Conservation (phyloP, 2,888 invertebrate species). For the Argynnis bischoffii region DNA sequence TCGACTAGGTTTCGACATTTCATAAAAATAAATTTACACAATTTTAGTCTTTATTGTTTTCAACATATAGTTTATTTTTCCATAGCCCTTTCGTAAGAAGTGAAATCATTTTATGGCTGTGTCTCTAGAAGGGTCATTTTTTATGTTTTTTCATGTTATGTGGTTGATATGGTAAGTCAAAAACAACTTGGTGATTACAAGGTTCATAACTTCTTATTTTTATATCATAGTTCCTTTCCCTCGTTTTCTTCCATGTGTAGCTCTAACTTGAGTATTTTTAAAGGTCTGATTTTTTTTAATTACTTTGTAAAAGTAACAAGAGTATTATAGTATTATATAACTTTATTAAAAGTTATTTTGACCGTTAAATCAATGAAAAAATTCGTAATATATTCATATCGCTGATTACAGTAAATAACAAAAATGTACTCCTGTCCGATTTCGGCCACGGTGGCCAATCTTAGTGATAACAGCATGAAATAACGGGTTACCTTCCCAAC, state of each 20-base stretch:
- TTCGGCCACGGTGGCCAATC: no score
- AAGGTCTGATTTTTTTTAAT: no score
- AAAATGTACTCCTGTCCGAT: no score
- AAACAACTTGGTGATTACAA: conserved; percentile 13
- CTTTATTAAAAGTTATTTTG: no score
- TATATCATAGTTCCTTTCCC: background rate
- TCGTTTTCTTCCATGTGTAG: background rate
- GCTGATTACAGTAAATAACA: no score
- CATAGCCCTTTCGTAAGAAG: background rate
- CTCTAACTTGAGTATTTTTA: background rate
- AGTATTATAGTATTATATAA: no score
- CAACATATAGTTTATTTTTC: background rate
- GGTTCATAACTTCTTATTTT: conserved; percentile 1
- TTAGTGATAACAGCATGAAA: no score
- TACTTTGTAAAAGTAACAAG: no score
- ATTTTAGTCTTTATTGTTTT: background rate
- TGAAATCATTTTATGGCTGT: conserved; percentile 10
- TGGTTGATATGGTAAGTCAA: conserved; percentile 8
- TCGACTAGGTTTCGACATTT: background rate
- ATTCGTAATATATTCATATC: no score
- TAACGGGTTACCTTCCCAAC: no score
- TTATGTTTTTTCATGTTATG: conserved; percentile 20
- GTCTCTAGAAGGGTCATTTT: conserved; percentile 15
- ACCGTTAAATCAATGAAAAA: no score
- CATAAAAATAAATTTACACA: background rate